phyloP scores from a whole-genome alignment of 2,888 invertebrate genomes.

The Dendrolimus houi region DNA sequence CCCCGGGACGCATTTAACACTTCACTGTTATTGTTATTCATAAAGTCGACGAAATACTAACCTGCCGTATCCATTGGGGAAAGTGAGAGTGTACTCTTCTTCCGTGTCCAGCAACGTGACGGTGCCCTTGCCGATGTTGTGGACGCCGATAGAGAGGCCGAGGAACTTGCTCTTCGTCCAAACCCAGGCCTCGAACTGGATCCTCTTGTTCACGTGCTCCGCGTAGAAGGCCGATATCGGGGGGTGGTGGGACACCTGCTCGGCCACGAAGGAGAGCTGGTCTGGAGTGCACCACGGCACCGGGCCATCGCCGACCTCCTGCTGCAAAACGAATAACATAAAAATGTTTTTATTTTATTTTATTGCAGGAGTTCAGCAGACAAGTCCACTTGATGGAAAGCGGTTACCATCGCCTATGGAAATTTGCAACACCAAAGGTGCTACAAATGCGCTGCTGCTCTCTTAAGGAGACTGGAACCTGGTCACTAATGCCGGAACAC shows the following conservation, averaged over 20 bases:
- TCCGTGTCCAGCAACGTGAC: slow-evolving; percentile 93
- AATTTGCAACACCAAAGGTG: too few relatives aligned
- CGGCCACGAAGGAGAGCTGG: slow-evolving; percentile 95
- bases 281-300: slow-evolving; percentile 92
- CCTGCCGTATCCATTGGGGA: slow-evolving; percentile 99
- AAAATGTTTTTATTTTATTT: too few relatives aligned
- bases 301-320: slow-evolving; percentile 85
- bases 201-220: slow-evolving; percentile 93
- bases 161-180: slow-evolving; percentile 99
- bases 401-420: too few relatives aligned
- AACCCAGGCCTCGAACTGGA: slow-evolving; percentile 97
- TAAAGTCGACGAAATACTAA: slow-evolving; percentile 26
- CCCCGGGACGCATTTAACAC: too few relatives aligned
- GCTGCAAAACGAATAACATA: slow-evolving; percentile 23
- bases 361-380: too few relatives aligned
- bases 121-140: slow-evolving; percentile 96
- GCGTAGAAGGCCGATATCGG: slow-evolving; percentile 99
- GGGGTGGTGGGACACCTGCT: slow-evolving; percentile 99
- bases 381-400: too few relatives aligned
- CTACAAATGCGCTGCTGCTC: too few relatives aligned
- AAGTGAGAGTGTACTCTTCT: slow-evolving; percentile 96
- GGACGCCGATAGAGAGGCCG: slow-evolving; percentile 97
- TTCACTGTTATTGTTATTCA: too few relatives aligned
- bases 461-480: too few relatives aligned
- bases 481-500: too few relatives aligned